A percentile compares a stretch with the other conserved stretches of the same genome.
These are phyloP conservation scores for Escarpia spicata DNA, from an alignment of 2,888 invertebrate species.

Conservation along the genomic window DNA sequence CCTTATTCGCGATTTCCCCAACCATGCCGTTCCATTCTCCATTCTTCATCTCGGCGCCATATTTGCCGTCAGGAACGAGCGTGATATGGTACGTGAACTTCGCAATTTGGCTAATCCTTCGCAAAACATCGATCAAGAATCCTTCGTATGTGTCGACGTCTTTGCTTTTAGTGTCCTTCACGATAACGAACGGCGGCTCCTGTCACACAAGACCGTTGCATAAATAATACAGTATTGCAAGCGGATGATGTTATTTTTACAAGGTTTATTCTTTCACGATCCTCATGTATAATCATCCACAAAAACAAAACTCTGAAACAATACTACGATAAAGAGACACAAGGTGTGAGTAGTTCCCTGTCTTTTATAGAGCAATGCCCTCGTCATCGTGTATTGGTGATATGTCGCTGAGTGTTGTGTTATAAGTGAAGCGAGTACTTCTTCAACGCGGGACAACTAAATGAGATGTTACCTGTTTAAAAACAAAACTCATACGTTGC, in stretches of 20 bases:
- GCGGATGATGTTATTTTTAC: no score
- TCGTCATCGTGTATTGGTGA: no score
- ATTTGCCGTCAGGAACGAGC: slow-evolving; percentile 38
- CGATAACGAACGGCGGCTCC: slow-evolving; percentile 34
- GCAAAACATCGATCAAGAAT: slow-evolving; percentile 40
- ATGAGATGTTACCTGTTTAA: no score
- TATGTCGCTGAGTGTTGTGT: no score
- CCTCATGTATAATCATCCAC: neutral
- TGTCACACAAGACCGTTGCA: neutral
- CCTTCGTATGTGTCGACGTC: slow-evolving; percentile 32
- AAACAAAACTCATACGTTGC: no score
- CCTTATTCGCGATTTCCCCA: slow-evolving; percentile 40
- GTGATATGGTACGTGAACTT: slow-evolving; percentile 41
- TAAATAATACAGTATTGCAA: neutral
- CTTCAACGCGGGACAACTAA: no score
- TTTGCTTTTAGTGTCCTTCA: neutral
- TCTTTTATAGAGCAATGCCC: no score
- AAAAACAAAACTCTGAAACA: no score
- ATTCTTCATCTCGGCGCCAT: slow-evolving; percentile 32
- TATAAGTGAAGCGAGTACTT: no score
- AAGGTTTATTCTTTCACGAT: neutral
- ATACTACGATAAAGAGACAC: no score
- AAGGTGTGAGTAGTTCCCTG: no score
- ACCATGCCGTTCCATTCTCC: slow-evolving; percentile 44
- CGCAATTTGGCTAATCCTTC: slow-evolving; percentile 30